A percentile compares a stretch with the other conserved stretches of the same genome.
phyloP scores from a whole-genome alignment of 2,113 vertebrate species.

The Barbus barbus region DNA sequence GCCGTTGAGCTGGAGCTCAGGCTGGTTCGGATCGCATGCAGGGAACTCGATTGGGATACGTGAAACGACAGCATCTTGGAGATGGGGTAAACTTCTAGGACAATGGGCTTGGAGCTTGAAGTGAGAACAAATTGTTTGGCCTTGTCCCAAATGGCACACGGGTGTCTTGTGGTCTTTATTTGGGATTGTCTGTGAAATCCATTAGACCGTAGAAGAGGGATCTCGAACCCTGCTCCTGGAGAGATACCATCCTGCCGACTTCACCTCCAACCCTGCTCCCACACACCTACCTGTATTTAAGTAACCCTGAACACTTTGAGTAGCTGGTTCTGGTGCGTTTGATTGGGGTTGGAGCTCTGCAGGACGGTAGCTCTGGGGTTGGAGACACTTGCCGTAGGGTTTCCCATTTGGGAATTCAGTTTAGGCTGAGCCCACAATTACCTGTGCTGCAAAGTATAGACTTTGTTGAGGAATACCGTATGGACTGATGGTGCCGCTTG shows the following conservation, averaged over 20 bases:
- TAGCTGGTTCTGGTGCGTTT: background rate
- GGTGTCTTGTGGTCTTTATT: background rate
- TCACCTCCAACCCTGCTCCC: background rate
- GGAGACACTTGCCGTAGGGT: background rate
- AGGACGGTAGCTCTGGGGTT: background rate
- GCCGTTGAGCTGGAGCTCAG: constrained; percentile 95
- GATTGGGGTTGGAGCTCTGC: background rate
- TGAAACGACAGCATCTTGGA: constrained; percentile 68
- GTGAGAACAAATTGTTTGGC: background rate
- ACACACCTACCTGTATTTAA: background rate
- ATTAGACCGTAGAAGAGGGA: background rate
- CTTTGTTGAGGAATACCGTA: background rate
- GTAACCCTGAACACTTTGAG: background rate
- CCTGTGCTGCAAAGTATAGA: background rate
- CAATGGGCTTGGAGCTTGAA: background rate
- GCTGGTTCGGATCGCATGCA: constrained; percentile 94
- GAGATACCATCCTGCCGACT: background rate
- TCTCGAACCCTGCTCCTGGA: background rate
- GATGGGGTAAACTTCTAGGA: background rate
- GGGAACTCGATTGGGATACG: constrained; percentile 95
- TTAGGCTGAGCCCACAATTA: background rate
- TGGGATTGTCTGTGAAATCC: background rate
- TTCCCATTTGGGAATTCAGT: background rate
- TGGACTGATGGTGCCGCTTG: background rate
- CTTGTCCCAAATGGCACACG: background rate